Evolutionary conservation across 2,888 invertebrate genomes (phyloP), one percentile per base, ranked within the genome.

Genomic region (Eueremaeus valkanovi): DNA sequence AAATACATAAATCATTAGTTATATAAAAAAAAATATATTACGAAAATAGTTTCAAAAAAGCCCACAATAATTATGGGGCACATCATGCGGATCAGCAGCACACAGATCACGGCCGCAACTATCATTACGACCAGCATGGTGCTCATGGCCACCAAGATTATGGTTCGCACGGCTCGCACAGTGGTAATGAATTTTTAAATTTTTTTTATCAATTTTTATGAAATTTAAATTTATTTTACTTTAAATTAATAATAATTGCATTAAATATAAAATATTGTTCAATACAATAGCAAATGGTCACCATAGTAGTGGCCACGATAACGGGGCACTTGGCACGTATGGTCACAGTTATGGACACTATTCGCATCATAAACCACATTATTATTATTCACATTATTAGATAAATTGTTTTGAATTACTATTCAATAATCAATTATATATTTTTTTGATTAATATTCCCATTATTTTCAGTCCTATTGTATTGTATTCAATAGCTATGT

Each of bases 291-390:
- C 61, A 5, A 18, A 61, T 33, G 61, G 61, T 16, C 33, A 61
- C 8, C 61, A 61, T n/a, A 61, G 18, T 24, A 5, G 16, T 6
- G 61, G 61, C 18, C n/a, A 33, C 13, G 40, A 40, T 68, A 40
- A 68, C 24, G 68, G 68, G n/a, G 3, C 18, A 21, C 40, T 21
- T 33, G 68, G 68, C 24, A 24, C 24, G 24, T 24, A 68, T 11
- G 68, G 42, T 68, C 68, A 68, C 27, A 42, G 68, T 42, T 40
- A 68, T 1, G 68, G 68, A 1, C 68, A 68, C 36, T 42, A 68
- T 6, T n/a, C 40, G 11, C 68, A 68, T 24, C 68, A 68, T 42
- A 36, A 68, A 24, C 68, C 36, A 13, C 24, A 68, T 13, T 11
- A 36, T 68, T 42, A 68, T 68, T 42, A 40, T 33, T 11, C 13